phyloP scores from a whole-genome alignment of 2,113 vertebrate species.

The Notothenia coriiceps region DNA sequence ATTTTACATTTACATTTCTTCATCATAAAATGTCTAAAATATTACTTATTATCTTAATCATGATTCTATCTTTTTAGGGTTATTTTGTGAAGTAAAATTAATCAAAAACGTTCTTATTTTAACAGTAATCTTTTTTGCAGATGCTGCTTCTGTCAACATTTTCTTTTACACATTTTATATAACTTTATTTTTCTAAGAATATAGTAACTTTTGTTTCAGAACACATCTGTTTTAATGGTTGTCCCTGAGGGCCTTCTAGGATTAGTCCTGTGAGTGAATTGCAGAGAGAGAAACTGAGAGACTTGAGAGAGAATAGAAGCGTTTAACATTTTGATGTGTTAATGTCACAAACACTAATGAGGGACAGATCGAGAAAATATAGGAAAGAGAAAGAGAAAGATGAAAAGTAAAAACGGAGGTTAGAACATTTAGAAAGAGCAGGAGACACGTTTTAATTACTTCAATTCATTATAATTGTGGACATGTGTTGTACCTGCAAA shows the following conservation, averaged over 20 bases:
- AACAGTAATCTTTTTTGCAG: too few species aligned
- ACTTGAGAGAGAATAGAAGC: constrained; percentile 13
- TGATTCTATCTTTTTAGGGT: neutral
- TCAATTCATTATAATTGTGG: neutral
- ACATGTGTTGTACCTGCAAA: neutral
- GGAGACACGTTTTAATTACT: neutral
- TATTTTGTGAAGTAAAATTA: neutral
- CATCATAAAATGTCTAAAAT: too few species aligned
- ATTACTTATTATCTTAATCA: neutral
- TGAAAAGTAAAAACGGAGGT: neutral
- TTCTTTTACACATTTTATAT: too few species aligned
- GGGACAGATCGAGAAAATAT: constrained; percentile 8
- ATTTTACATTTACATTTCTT: too few species aligned
- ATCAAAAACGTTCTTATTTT: too few species aligned
- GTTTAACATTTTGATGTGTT: constrained; percentile 36
- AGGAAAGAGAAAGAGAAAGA: constrained; percentile 24
- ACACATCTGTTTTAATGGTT: neutral
- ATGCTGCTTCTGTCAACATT: too few species aligned
- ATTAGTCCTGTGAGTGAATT: neutral
- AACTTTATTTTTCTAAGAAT: neutral
- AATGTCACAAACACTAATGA: constrained; percentile 43
- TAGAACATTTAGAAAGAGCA: neutral
- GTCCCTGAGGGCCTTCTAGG: neutral
- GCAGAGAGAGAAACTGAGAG: neutral
- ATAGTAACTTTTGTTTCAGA: neutral